Conservation (phyloP, 2,113 vertebrate species). For the Rousettus leschenaultii region DNA sequence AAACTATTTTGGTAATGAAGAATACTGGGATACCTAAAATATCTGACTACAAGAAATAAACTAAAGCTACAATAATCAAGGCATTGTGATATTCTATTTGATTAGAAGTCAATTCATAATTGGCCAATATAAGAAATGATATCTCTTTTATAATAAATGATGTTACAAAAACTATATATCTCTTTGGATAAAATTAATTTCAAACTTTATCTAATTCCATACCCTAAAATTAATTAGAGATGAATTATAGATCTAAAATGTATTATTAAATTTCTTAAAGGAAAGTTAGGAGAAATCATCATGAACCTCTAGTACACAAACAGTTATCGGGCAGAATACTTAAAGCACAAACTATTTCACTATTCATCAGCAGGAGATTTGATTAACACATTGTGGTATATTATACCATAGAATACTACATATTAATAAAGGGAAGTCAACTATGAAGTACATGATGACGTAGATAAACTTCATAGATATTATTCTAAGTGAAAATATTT, state of each 20-base stretch:
- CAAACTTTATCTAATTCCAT: background rate
- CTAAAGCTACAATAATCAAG: background rate
- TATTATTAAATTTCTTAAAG: background rate
- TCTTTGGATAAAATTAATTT: background rate
- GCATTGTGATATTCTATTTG: background rate
- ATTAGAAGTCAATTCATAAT: background rate
- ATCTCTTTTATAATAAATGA: background rate
- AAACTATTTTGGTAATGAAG: background rate
- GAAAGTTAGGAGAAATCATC: background rate
- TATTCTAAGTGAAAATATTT: background rate
- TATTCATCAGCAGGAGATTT: background rate
- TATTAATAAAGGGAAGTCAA: background rate
- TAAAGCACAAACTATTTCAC: background rate
- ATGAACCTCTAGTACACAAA: background rate
- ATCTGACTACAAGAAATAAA: background rate
- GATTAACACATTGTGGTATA: background rate
- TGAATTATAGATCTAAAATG: background rate
- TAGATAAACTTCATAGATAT: background rate
- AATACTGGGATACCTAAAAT: background rate
- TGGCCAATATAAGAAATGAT: background rate
- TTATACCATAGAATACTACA: background rate
- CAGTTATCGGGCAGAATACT: background rate
- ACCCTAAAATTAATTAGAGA: background rate
- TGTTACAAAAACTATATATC: background rate
- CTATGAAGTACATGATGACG: background rate